A percentile compares a stretch with the other conserved stretches of the same genome.
Evolutionary conservation across 1,140 invertebrate species (phyloP).

Genomic region (Orius insidiosus): DNA sequence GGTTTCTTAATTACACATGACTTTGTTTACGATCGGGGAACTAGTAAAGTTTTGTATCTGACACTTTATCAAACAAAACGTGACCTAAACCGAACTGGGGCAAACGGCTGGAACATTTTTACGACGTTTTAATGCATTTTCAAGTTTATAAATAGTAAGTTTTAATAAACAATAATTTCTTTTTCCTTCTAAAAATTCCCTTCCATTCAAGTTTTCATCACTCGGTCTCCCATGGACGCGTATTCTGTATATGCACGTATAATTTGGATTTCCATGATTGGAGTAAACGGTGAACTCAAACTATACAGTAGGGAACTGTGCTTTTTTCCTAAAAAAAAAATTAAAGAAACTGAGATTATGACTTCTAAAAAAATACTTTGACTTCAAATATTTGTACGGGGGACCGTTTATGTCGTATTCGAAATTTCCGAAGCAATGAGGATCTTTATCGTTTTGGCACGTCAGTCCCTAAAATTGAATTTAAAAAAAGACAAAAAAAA

Average conservation of each 20-base stretch:
- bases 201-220: not conserved
- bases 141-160: no score
- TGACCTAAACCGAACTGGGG: no score
- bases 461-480: not conserved
- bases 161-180: no score
- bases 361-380: not conserved
- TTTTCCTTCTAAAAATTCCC: no score
- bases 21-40: no score
- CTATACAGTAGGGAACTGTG: constrained; percentile 24
- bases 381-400: constrained; percentile 7
- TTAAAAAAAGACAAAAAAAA: not conserved
- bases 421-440: constrained; percentile 10
- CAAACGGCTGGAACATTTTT: no score
- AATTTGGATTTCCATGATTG: constrained; percentile 33
- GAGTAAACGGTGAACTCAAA: constrained; percentile 32
- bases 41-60: no score
- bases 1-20: no score
- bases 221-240: constrained; percentile 26
- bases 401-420: constrained; percentile 4
- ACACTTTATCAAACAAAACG: no score
- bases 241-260: constrained; percentile 36
- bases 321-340: constrained; percentile 3
- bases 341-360: not conserved
- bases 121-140: no score
- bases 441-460: not conserved